Base-by-base conservation (phyloP, 2,797 vertebrate species). In the Triplophysa bombifrons region DNA sequence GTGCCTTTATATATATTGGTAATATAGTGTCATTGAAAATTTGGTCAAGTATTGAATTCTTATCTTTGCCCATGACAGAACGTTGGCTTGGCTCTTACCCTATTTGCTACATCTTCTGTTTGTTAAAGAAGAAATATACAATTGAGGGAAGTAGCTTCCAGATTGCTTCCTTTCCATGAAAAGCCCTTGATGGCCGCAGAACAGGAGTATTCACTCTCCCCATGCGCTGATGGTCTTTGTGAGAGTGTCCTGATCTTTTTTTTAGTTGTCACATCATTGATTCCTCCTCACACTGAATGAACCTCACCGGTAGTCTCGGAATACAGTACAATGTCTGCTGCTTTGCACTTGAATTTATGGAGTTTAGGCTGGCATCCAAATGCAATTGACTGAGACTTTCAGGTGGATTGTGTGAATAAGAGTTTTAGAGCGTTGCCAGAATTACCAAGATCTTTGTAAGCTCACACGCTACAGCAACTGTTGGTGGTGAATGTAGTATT, bases 141-240 rank as follows among this genome's bases (percentile, higher is more conserved):
- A 94, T 93, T 86, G 87, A 88, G 89, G 93, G 93, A 94, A 95
- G 88, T 86, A 82, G 90, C 90, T 87, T 86, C 84, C 87, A 91
- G 86, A 93, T 91, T 89, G 85, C 84, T 93, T 94, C 93, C 94
- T 94, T 94, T 92, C 92, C 85, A 84, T 85, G 82, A 88, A 88
- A 91, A 90, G 86, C 74, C 85, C 81, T 72, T 79, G 77, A 87
- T 88, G 88, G 85, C 85, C 86, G 81, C 79, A 83, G 66, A 84
- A 89, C 81, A 83, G 88, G 76, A 90, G 86, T 83, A 82, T 67
- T 85, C 87, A 82, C 2, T 83, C 81, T 81, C 71, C 83, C 79
- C 22, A 61, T 27, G 25, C 14, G 12, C 89, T 85, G 90, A 88
- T 74, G 50, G 3, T 66, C 76, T 66, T 82, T 88, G 76, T 91